Evolutionary conservation across 1,140 invertebrate genomes (phyloP), one percentile per base, ranked within the genome.

Genomic region (Drosophila setifemur): DNA sequence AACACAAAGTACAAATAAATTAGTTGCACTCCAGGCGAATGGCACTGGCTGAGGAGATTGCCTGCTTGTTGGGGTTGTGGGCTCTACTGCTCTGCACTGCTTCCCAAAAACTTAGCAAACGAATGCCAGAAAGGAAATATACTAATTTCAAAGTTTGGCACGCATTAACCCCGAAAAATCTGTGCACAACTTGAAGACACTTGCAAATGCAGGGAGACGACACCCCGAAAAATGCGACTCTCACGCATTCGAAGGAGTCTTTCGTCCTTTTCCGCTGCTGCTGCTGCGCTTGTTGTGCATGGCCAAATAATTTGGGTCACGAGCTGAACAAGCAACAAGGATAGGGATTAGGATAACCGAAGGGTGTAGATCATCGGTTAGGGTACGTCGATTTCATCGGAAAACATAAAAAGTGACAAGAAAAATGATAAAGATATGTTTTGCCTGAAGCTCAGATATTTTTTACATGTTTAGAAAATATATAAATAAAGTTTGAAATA

Each of bases 151-250:
- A 86, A 85, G 60, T 86, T 85, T 85, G 71, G 81, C 52, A 85
- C 81, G 81, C 79, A 86, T 85, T 86, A 85, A 79, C 81, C 81
- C 76, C 81, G 67, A 86, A 86, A n/a, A 85, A 83, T 83, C 79
- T 85, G 70, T 72, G 73, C 72, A 69, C 79, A 63, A 74, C 58
- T 85, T 85, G 66, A 61, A 83, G 79, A 71, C 70, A 78, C 58
- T 83, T 71, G 70, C 69, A 55, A 64, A 39, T 52, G 69, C 72
- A 72, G 37, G 39, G 40, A 58, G 42, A 44, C 35, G 40, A 58
- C 47, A 44, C 35, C 49, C 61, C 42, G 42, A 50, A 67, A 71
- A 53, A 40, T n/a, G 33, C 16, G 33, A 37, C 14, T 54, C 29
- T 40, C 61, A 26, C 4, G 23, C 39, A 54, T 43, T 28, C 45